phyloP scores from a whole-genome alignment of 2,113 vertebrate species.

The Pundamilia nyererei region DNA sequence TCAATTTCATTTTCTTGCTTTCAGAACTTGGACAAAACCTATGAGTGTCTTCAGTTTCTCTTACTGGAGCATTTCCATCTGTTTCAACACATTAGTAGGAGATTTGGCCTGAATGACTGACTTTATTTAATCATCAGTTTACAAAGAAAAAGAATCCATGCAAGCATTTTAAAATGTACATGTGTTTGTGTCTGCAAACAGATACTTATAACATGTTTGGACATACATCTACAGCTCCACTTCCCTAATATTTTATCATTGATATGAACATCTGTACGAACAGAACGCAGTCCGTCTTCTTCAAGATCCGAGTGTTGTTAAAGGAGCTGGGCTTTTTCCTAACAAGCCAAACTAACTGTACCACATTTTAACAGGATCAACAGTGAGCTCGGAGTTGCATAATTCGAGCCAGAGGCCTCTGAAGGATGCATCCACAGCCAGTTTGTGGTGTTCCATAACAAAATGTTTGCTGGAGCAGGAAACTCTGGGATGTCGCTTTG shows the following conservation, averaged over 20 bases:
- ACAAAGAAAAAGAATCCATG: not conserved
- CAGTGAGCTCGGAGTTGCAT: not conserved
- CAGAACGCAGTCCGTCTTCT: rapidly evolving
- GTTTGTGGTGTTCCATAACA: not conserved
- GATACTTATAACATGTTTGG: not conserved
- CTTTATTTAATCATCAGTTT: not conserved
- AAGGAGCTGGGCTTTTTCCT: not conserved
- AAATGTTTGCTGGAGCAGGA: not conserved
- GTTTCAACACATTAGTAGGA: not conserved
- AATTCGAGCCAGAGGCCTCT: not conserved
- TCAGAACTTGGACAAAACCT: not conserved
- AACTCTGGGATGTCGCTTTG: not conserved
- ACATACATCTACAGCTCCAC: not conserved
- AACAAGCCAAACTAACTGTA: not conserved
- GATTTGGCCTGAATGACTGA: not conserved
- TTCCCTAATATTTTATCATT: not conserved
- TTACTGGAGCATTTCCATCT: not conserved
- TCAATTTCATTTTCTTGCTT: not conserved
- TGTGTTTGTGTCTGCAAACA: not conserved
- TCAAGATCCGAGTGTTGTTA: not conserved
- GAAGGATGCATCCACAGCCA: not conserved
- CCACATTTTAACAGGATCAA: not conserved
- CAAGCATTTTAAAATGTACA: not conserved
- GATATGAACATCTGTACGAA: not conserved
- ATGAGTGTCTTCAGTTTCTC: not conserved